Conservation (phyloP, 2,888 invertebrate genomes). For the Steinernema hermaphroditum region DNA sequence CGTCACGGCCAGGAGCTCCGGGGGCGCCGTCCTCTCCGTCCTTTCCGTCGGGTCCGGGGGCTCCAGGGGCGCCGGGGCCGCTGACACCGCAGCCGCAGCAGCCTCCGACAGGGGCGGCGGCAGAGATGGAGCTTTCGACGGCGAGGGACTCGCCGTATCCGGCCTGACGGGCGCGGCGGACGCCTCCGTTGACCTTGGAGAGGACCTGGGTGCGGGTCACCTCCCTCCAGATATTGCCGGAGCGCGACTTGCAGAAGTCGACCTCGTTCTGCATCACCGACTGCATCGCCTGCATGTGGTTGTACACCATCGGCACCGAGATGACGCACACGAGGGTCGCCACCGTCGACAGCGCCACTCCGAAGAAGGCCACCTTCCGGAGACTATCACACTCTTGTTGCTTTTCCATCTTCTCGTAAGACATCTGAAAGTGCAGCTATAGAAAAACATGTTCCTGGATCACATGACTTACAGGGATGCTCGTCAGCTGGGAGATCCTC, state of each 20-base stretch:
- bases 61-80: slow-evolving; percentile 42
- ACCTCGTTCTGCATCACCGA: slow-evolving; percentile 58
- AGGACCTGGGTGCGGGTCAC: slow-evolving; percentile 60
- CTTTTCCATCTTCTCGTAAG: slow-evolving; percentile 40
- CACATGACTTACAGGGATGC: neutral
- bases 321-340: slow-evolving; percentile 63
- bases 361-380: slow-evolving; percentile 59
- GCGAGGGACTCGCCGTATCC: slow-evolving; percentile 38
- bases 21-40: slow-evolving; percentile 55
- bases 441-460: neutral
- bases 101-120: slow-evolving; percentile 18
- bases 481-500: slow-evolving; percentile 8
- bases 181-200: slow-evolving; percentile 44
- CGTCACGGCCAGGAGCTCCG: too few species aligned
- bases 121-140: slow-evolving; percentile 25
- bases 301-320: slow-evolving; percentile 61
- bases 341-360: slow-evolving; percentile 59
- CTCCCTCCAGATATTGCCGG: slow-evolving; percentile 61
- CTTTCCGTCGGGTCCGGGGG: slow-evolving; percentile 52
- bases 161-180: too few species aligned
- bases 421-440: neutral
- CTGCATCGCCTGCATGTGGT: slow-evolving; percentile 62
- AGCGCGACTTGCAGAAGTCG: slow-evolving; percentile 61
- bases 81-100: neutral
- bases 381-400: slow-evolving; percentile 52